These are phyloP conservation scores for Lasius fuliginosus DNA, from an alignment of 2,888 invertebrate genomes.

Conservation along the genomic window DNA sequence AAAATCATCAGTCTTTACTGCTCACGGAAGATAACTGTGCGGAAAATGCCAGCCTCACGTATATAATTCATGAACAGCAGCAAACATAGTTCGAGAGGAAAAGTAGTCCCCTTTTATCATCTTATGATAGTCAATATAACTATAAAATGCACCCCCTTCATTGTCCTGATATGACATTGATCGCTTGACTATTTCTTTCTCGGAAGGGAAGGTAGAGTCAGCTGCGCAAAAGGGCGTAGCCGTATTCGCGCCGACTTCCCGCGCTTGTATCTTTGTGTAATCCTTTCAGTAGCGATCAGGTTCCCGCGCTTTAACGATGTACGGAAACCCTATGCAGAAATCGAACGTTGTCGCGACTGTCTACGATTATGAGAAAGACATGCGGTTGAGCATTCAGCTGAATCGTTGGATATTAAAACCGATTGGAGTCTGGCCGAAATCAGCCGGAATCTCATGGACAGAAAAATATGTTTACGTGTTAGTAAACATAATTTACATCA, in stretches of 20 bases:
- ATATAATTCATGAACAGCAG: not conserved
- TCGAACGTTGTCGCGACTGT: slow-evolving; percentile 32
- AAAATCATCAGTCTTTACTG: not conserved
- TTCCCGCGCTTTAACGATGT: not conserved
- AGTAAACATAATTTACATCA: slow-evolving; percentile 61
- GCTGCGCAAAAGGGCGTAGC: not conserved
- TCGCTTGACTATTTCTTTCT: not conserved
- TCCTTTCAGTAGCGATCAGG: slow-evolving; percentile 16
- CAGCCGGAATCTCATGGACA: not conserved
- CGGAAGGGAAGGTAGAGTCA: not conserved
- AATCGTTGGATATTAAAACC: slow-evolving; percentile 72
- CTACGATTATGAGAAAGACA: slow-evolving; percentile 1
- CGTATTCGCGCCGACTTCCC: slow-evolving; percentile 23
- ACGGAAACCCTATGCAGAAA: not conserved
- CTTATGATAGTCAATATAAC: not conserved
- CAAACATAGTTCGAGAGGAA: slow-evolving; percentile 8
- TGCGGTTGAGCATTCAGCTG: slow-evolving; percentile 37
- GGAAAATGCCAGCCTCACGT: not conserved
- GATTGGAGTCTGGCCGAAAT: slow-evolving; percentile 74
- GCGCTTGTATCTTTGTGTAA: too few species aligned
- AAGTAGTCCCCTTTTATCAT: not conserved
- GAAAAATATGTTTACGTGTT: slow-evolving; percentile 51
- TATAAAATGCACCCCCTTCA: slow-evolving; percentile 32
- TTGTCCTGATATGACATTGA: not conserved
- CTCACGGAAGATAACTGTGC: not conserved